A percentile compares a stretch with the other conserved stretches of the same genome.
These are phyloP conservation scores for Vidua macroura DNA, from an alignment of 2,113 vertebrate species.

Conservation along the genomic window DNA sequence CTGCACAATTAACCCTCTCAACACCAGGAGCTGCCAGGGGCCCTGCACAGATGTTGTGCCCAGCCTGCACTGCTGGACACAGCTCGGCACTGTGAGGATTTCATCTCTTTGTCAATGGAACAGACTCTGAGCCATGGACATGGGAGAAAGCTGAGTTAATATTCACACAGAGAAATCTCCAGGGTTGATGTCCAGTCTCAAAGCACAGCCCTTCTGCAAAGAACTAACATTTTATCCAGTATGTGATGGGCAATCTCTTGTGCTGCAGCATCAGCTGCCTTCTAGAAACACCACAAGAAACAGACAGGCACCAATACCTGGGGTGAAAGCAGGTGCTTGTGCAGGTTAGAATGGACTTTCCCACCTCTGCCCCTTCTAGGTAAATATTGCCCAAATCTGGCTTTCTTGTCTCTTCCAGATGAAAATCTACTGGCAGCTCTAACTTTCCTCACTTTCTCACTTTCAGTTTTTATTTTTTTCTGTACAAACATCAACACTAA, in stretches of 20 bases:
- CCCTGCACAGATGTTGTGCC: background rate
- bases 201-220: background rate
- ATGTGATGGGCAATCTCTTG: background rate
- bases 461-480: background rate
- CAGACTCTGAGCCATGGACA: background rate
- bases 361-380: background rate
- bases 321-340: background rate
- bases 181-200: background rate
- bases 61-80: background rate
- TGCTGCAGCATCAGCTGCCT: background rate
- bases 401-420: background rate
- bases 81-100: rapidly evolving
- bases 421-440: background rate
- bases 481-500: background rate
- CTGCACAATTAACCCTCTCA: background rate
- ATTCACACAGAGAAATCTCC: background rate
- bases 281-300: background rate
- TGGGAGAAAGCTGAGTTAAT: background rate
- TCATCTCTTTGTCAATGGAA: background rate
- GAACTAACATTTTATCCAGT: background rate
- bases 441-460: background rate
- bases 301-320: background rate
- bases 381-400: background rate
- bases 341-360: background rate
- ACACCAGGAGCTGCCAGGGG: background rate